Evolutionary conservation across 2,113 vertebrate species (phyloP).

Genomic region (Numida meleagris): DNA sequence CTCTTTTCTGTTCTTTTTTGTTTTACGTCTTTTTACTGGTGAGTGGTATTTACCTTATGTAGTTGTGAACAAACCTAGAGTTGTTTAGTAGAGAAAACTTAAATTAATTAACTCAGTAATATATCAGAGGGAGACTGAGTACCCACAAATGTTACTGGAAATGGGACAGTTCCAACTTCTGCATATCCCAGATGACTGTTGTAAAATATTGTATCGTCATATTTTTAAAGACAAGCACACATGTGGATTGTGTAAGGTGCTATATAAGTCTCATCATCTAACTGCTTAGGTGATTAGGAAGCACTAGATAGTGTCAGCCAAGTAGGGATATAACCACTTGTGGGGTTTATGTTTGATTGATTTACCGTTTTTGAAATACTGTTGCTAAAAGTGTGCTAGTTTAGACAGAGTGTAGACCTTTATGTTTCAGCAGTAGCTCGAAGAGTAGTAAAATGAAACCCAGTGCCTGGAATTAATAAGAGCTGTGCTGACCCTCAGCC

Average conservation of each 20-base stretch:
- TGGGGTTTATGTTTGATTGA: rapidly evolving
- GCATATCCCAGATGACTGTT: neutral
- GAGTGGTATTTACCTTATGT: neutral
- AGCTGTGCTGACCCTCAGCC: neutral
- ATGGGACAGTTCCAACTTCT: neutral
- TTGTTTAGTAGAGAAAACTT: neutral
- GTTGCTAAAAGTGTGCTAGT: neutral
- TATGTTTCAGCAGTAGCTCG: neutral
- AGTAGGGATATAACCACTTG: rapidly evolving
- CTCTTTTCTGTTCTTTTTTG: neutral
- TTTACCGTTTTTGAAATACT: neutral
- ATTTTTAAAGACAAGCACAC: neutral
- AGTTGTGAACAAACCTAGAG: neutral
- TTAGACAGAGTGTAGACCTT: neutral
- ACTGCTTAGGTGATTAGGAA: neutral
- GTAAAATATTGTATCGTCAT: neutral
- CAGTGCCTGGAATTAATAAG: neutral
- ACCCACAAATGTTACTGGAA: neutral
- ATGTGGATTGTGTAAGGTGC: neutral
- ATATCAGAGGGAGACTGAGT: neutral
- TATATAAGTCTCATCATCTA: neutral
- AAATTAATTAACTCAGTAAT: neutral
- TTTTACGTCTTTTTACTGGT: neutral
- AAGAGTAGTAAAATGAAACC: neutral
- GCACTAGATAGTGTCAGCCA: neutral